These are phyloP conservation scores for Andrena chrysosceles DNA, from an alignment of 2,888 invertebrate species.

Conservation along the genomic window DNA sequence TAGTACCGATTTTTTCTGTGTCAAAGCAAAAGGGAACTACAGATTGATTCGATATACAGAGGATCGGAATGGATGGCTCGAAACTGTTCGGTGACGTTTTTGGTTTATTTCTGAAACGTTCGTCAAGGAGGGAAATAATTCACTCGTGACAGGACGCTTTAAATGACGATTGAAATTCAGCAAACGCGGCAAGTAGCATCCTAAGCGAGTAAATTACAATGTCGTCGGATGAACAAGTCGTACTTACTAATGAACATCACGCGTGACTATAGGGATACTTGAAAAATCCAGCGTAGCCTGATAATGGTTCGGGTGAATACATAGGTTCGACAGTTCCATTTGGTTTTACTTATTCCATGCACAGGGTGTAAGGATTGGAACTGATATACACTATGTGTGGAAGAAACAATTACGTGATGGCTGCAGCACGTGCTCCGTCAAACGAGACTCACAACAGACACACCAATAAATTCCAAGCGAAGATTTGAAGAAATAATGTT, in stretches of 20 bases:
- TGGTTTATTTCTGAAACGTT: slow-evolving; percentile 1
- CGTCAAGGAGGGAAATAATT: slow-evolving; percentile 10
- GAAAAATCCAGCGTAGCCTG: slow-evolving; percentile 40
- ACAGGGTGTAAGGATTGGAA: slow-evolving; percentile 28
- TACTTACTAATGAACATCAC: slow-evolving; percentile 45
- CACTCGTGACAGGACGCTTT: slow-evolving; percentile 11
- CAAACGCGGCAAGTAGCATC: slow-evolving; percentile 42
- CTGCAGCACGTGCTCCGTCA: slow-evolving; percentile 37
- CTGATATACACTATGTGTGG: slow-evolving; percentile 20
- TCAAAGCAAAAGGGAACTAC: too few species aligned
- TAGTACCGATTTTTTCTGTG: too few species aligned
- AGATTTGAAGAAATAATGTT: not conserved
- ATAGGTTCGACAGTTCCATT: slow-evolving; percentile 51
- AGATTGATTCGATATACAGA: not conserved
- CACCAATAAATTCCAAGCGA: slow-evolving; percentile 11
- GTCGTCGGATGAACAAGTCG: slow-evolving; percentile 25
- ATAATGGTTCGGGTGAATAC: slow-evolving; percentile 37
- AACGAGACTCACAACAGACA: not conserved
- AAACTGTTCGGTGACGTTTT: not conserved
- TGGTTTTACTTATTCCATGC: slow-evolving; percentile 58
- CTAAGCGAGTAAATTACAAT: slow-evolving; percentile 57
- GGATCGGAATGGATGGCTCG: not conserved
- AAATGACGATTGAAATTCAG: slow-evolving; percentile 54
- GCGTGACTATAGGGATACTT: slow-evolving; percentile 24
- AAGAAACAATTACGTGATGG: slow-evolving; percentile 43